phyloP scores from a whole-genome alignment of 2,888 invertebrate species.

The Torymus auratus region DNA sequence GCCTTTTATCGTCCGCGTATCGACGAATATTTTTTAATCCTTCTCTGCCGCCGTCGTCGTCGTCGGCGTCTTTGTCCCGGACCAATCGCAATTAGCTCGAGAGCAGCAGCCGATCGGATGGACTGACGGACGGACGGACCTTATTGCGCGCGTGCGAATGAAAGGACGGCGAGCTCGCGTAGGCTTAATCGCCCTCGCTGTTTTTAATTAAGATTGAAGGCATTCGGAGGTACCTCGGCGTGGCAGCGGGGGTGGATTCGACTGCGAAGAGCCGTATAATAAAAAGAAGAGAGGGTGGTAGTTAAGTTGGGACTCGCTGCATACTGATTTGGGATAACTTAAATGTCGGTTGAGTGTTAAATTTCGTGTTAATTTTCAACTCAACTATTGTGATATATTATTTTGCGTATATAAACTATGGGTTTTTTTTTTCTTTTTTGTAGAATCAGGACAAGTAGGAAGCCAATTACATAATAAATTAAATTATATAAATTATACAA shows the following conservation, averaged over 20 bases:
- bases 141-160: conserved; percentile 25
- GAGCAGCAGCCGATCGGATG: neutral
- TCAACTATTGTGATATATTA: too few species aligned
- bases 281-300: conserved; percentile 1
- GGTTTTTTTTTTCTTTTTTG: too few species aligned
- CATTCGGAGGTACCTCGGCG: conserved; percentile 26
- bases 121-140: conserved; percentile 6
- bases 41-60: neutral
- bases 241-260: conserved; percentile 60
- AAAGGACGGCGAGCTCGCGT: neutral
- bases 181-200: conserved; percentile 30
- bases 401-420: too few species aligned
- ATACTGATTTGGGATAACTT: conserved; percentile 44
- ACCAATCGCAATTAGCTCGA: conserved; percentile 32
- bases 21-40: conserved; percentile 31
- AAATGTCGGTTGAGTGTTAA: too few species aligned
- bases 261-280: conserved; percentile 54
- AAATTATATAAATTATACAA: too few species aligned
- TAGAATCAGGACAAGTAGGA: too few species aligned
- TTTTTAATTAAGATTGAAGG: conserved; percentile 51
- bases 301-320: conserved; percentile 16
- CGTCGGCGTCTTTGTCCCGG: conserved; percentile 10
- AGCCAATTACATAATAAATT: too few species aligned
- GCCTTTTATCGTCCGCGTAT: neutral
- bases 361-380: too few species aligned